Evolutionary conservation across 2,888 invertebrate species (phyloP).

Genomic region (Harpalus rubripes): DNA sequence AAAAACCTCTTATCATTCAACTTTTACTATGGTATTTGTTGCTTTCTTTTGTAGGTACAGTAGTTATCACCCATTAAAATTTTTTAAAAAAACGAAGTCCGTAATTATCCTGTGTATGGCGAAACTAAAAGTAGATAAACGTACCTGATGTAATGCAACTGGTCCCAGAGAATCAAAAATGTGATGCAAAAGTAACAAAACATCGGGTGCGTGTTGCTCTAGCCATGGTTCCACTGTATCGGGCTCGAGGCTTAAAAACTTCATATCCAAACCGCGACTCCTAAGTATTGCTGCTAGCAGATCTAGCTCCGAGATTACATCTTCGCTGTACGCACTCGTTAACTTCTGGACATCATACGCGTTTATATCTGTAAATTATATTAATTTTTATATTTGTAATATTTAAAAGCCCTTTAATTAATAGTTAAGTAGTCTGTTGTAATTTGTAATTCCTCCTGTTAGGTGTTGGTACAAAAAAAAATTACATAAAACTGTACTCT

Average conservation of each 20-base stretch:
- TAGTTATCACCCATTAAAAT: too few species aligned
- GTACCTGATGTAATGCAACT: not conserved
- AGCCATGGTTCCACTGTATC: constrained; percentile 82
- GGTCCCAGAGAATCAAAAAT: not conserved
- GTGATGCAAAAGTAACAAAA: constrained; percentile 70
- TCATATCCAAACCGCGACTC: constrained; percentile 75
- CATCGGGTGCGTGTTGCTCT: constrained; percentile 77
- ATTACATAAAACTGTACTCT: too few species aligned
- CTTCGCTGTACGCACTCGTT: not conserved
- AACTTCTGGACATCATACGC: not conserved
- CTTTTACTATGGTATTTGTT: too few species aligned
- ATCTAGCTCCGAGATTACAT: not conserved
- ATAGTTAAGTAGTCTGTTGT: not conserved
- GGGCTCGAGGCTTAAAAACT: constrained; percentile 78
- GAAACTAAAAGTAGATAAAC: not conserved
- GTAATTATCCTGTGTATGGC: not conserved
- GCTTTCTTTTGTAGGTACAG: too few species aligned
- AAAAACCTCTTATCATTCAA: too few species aligned
- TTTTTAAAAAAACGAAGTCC: too few species aligned
- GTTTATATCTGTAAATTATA: constrained; percentile 6
- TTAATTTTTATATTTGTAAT: not conserved
- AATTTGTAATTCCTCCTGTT: too few species aligned
- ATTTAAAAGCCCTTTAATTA: not conserved
- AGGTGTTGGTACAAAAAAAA: too few species aligned
- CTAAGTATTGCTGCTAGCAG: constrained; percentile 6